Conservation (phyloP, 2,113 vertebrate species). For the Desmodus rotundus region DNA sequence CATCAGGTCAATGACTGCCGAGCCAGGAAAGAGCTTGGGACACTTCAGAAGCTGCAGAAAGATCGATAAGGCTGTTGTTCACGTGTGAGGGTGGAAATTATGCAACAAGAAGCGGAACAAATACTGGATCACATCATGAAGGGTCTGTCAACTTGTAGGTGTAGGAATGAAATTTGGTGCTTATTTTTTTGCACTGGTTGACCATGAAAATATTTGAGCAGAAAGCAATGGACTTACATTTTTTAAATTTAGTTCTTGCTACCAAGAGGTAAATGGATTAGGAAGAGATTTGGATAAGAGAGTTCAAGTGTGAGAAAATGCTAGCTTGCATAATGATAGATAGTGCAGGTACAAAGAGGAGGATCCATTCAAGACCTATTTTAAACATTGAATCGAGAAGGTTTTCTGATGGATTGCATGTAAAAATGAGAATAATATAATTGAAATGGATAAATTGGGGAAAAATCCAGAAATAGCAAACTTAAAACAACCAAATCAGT, state of each 20-base stretch:
- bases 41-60: background rate
- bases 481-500: background rate
- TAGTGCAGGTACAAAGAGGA: background rate
- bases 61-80: background rate
- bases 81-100: background rate
- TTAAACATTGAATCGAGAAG: background rate
- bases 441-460: background rate
- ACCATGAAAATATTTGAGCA: background rate
- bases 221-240: background rate
- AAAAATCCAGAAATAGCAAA: background rate
- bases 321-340: background rate
- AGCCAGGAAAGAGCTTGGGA: background rate
- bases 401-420: background rate
- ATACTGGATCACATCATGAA: rapidly evolving
- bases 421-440: background rate
- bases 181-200: background rate
- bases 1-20: background rate
- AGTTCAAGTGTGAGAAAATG: background rate
- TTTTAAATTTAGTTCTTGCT: background rate
- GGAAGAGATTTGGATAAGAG: no score
- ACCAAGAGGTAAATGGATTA: background rate
- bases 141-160: background rate
- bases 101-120: background rate
- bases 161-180: background rate
- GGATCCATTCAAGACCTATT: background rate